These are phyloP conservation scores for Euleptes europaea DNA, from an alignment of 2,113 vertebrate genomes.

Conservation along the genomic window DNA sequence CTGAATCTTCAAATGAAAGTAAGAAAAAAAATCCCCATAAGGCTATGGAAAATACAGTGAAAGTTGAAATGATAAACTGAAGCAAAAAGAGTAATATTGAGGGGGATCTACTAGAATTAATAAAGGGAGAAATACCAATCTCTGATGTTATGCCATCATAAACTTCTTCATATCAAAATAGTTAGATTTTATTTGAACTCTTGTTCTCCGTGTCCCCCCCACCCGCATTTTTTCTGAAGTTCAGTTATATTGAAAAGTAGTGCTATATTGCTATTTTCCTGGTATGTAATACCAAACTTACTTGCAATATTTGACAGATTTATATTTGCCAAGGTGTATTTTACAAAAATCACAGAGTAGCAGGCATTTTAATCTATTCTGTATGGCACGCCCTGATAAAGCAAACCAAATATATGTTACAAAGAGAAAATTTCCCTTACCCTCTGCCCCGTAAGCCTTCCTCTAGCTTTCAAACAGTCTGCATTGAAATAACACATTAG, in stretches of 20 bases:
- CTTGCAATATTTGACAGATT: slow-evolving; percentile 75
- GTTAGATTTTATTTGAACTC: slow-evolving; percentile 78
- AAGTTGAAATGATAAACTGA: slow-evolving; percentile 57
- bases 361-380: slow-evolving; percentile 68
- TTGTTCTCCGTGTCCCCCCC: slow-evolving; percentile 69
- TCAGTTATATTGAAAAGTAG: slow-evolving; percentile 78
- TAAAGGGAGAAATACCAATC: slow-evolving; percentile 74
- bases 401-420: slow-evolving; percentile 41
- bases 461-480: slow-evolving; percentile 2
- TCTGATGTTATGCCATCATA: slow-evolving; percentile 74
- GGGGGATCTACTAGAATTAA: slow-evolving; percentile 70
- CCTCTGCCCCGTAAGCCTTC: slow-evolving; percentile 17
- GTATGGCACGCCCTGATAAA: slow-evolving; percentile 50
- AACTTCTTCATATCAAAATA: slow-evolving; percentile 70
- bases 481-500: slow-evolving; percentile 44
- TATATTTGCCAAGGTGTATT: slow-evolving; percentile 71
- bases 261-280: slow-evolving; percentile 79
- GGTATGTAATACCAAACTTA: slow-evolving; percentile 71
- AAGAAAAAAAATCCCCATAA: neutral
- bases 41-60: neutral
- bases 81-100: slow-evolving; percentile 64
- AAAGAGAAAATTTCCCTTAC: slow-evolving; percentile 7
- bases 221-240: slow-evolving; percentile 71
- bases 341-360: slow-evolving; percentile 68
- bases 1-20: neutral